Base-by-base conservation (phyloP, 2,888 invertebrate genomes). In the Thyatira batis region DNA sequence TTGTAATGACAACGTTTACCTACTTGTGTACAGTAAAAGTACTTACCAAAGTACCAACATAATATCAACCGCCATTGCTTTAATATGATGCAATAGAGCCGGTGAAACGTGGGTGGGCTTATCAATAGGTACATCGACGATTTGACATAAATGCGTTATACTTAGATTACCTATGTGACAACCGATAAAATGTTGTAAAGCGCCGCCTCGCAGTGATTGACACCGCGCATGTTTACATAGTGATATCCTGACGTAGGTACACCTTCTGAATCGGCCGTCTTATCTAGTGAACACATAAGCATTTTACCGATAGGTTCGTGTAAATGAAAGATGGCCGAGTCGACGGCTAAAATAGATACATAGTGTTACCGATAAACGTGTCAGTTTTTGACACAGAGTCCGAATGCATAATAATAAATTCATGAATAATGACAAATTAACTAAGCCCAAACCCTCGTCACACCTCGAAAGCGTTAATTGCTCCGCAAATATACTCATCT, bases 141-240 rank as follows among this genome's bases (percentile, higher is more conserved):
- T 88, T 87, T 89, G 89, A 90, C 87, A 88, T 85, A 89, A 91
- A 90, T 88, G 89, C 87, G 89, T 89, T 89, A 88, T 86, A 87
- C 83, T 84, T 84, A 89, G 91, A 88, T 89, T 90, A 80, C 76
- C 65, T 77, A 85, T 85, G 83, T 87, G 89, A 86, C 87, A 87
- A 85, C 79, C 78, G 91, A 92, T 92, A 92, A 87, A 82, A 84
- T 82, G 84, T 87, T 90, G 85, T 85, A 85, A 91, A 84, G 89
- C 73, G 84, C 91, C 91, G 91, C 90, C 85, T 82, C 72, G 83
- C 74, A 69, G 82, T 90, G 90, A 92, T 89, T 90, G 91, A 91
- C 91, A 89, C 78, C 69, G 74, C 73, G 78, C 76, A 71, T 89
- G 86, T 91, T 89, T 89, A 81, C 85, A 80, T 76, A 71, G 65